Base-by-base conservation (phyloP, 2,888 invertebrate species). In the Resseliella maxima region DNA sequence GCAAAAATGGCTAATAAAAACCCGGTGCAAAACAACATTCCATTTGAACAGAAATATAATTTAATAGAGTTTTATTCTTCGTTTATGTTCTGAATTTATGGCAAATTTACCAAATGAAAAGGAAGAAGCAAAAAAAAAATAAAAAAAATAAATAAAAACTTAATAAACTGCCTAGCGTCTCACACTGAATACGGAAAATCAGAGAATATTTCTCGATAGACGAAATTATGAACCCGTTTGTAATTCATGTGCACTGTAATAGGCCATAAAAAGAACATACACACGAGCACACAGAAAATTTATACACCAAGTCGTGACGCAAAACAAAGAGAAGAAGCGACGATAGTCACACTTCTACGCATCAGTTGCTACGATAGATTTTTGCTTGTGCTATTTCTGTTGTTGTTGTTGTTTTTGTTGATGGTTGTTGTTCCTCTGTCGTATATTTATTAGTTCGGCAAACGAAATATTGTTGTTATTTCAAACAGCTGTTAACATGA, bases 401-500 rank as follows among this genome's bases (percentile, higher is more conserved):
- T 24, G 59, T 72, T 72, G n/a, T 59, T 59, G 1, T 5, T 15
- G 72, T n/a, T n/a, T n/a, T n/a, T n/a, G n/a, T n/a, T n/a, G n/a
- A n/a, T n/a, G n/a, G n/a, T 31, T n/a, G 72, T 8, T 72, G 10
- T 72, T 15, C 1, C 31, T 8, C 18, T 38, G 5, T 64, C 18
- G 12, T 72, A 31, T 72, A 72, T 72, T 72, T 72, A 72, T 72
- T 72, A 72, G 72, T 72, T 72, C 31, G 46, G 36, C 83, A 83
- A 38, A 83, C 41, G 41, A 83, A 38, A 83, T 83, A 38, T 83
- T 38, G 38, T 38, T 38, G 83, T 83, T 83, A 83, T 83, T 38
- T 83, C 36, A 83, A 83, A 86, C 86, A 86, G 86, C 86, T 86
- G 86, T 86, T 86, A 86, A 86, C 86, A 86, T 86, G 86, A 86